phyloP scores from a whole-genome alignment of 2,113 vertebrate species.

The Lutjanus erythropterus region DNA sequence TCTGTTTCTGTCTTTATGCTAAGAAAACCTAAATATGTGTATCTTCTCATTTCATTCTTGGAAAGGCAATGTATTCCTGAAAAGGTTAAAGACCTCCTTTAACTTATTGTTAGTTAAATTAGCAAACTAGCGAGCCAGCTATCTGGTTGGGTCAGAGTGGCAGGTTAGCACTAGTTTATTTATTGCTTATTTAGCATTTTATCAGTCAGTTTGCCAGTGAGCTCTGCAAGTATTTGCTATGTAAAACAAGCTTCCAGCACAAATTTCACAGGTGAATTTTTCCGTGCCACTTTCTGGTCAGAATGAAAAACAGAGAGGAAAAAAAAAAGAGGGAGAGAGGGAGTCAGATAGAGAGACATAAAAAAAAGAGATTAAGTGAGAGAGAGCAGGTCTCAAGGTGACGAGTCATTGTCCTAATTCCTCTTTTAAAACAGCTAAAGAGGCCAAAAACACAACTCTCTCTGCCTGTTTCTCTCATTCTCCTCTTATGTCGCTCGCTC shows the following conservation, averaged over 20 bases:
- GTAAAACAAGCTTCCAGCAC: no score
- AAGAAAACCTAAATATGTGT: no score
- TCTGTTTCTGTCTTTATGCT: no score
- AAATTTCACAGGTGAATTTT: background rate
- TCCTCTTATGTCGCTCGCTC: background rate
- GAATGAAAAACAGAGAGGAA: background rate
- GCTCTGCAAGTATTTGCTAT: background rate
- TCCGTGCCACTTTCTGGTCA: background rate
- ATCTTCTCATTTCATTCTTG: no score
- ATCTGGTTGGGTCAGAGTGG: background rate
- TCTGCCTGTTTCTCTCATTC: background rate
- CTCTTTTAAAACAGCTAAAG: slow-evolving; percentile 76
- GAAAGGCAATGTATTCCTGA: no score
- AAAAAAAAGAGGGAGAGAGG: background rate
- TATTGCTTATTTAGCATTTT: background rate
- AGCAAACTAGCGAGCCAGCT: no score
- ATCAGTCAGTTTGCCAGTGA: background rate
- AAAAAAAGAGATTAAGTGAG: slow-evolving; percentile 34
- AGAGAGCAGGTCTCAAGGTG: slow-evolving; percentile 73
- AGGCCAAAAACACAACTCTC: slow-evolving; percentile 71
- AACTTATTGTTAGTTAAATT: background rate
- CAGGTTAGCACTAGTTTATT: background rate
- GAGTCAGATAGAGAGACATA: background rate
- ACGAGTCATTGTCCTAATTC: slow-evolving; percentile 75
- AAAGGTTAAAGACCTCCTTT: background rate